Evolutionary conservation across 2,797 vertebrate genomes (phyloP), one percentile per base, ranked within the genome.

Genomic region (Chrosomus eos): DNA sequence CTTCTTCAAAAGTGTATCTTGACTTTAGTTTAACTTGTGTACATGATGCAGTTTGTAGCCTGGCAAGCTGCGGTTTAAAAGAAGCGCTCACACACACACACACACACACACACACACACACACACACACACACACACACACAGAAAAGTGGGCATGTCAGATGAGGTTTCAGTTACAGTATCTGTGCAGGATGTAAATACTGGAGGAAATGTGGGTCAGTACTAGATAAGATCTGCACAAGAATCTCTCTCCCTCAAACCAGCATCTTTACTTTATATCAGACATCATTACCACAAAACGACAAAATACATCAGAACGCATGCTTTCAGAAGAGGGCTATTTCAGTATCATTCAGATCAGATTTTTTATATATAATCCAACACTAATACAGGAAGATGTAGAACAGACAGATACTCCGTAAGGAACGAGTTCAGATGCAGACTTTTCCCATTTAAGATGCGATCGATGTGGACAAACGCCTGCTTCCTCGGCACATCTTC

Each of bases 191-290:
- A 60, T 62, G 75, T 13, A 62, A 78, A 62, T 78, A 78, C 75
- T 43, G 75, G 14, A 28, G 55, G n/a, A 62, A 43, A 78, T 78
- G 75, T 78, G 55, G 75, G 75, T 78, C 75, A 78, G 55, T 0
- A 13, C 38, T 28, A 62, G 75, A 78, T 78, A 78, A 43, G 9
- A 78, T 78, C 75, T 21, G 14, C 55, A 62, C n/a, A 43, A 78
- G 38, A 62, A 43, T 62, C 7, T 18, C 53, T 19, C 74, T 76
- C 7, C 36, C 55, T n/a, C n/a, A n/a, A n/a, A n/a, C n/a, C n/a
- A n/a, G n/a, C n/a, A n/a, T n/a, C n/a, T n/a, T n/a, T 72, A 10
- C 70, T 16, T 18, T 28, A 31, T 1, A 45, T 45, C 13, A 26
- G n/a, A 23, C 7, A 36, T 14, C 67, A 4, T 68, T 3, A n/a